These are phyloP conservation scores for Ceratothoa steindachneri DNA, from an alignment of 2,888 invertebrate species.

Conservation along the genomic window DNA sequence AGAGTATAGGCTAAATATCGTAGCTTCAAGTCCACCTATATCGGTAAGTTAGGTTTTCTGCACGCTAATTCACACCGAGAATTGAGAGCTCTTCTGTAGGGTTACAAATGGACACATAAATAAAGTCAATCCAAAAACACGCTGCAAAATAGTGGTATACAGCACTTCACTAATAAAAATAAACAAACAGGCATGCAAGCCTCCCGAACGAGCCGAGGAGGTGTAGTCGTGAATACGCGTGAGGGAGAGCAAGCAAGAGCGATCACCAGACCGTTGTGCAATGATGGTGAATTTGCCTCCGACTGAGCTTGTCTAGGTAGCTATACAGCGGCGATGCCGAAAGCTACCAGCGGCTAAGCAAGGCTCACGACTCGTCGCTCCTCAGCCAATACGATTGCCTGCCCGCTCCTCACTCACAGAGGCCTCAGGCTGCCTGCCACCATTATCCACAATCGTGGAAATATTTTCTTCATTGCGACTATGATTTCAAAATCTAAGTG, in stretches of 20 bases:
- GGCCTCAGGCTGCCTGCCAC: slow-evolving; percentile 27
- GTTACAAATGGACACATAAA: too few relatives aligned
- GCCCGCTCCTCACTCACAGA: slow-evolving; percentile 11
- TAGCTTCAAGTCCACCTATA: too few relatives aligned
- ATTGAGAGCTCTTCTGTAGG: too few relatives aligned
- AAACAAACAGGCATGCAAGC: neutral
- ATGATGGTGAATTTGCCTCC: slow-evolving; percentile 30
- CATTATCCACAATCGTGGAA: slow-evolving; percentile 45
- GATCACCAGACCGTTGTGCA: slow-evolving; percentile 25
- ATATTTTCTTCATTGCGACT: slow-evolving; percentile 37
- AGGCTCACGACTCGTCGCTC: slow-evolving; percentile 14
- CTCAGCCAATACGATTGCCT: slow-evolving; percentile 5
- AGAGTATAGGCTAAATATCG: too few relatives aligned
- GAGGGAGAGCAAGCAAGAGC: neutral
- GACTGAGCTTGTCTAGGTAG: slow-evolving; percentile 30
- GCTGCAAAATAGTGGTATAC: too few relatives aligned
- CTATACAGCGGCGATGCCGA: slow-evolving; percentile 27
- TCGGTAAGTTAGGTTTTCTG: too few relatives aligned
- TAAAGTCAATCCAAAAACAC: too few relatives aligned
- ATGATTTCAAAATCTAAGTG: slow-evolving; percentile 20
- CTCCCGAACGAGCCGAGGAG: neutral
- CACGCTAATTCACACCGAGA: too few relatives aligned
- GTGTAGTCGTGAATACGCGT: neutral
- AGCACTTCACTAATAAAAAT: neutral
- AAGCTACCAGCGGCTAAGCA: slow-evolving; percentile 28